These are phyloP conservation scores for Ormyrus nitidulus DNA, from an alignment of 2,888 invertebrate species.

Conservation along the genomic window DNA sequence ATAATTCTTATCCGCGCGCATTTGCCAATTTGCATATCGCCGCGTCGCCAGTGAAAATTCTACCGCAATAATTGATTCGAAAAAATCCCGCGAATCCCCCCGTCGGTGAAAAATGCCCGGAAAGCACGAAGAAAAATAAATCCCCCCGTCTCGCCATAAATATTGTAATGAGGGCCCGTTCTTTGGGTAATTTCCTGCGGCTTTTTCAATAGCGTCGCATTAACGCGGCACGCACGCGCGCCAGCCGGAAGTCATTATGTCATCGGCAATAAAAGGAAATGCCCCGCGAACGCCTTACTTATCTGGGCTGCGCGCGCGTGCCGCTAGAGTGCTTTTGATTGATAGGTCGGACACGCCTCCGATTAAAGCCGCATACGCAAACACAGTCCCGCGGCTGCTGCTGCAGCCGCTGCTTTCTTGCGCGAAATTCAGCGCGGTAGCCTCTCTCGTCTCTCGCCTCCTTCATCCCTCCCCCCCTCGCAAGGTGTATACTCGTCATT, in stretches of 20 bases:
- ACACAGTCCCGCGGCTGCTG: too few relatives aligned
- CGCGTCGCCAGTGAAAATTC: constrained; percentile 2
- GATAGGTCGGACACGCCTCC: constrained; percentile 35
- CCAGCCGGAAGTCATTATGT: constrained; percentile 46
- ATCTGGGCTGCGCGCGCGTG: background rate
- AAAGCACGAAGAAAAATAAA: background rate
- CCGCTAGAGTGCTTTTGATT: constrained; percentile 13
- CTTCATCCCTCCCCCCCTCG: too few relatives aligned
- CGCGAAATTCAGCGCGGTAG: too few relatives aligned
- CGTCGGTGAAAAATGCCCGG: background rate
- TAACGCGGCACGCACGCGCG: background rate
- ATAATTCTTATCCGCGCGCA: too few relatives aligned
- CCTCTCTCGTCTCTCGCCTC: too few relatives aligned
- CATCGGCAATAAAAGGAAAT: constrained; percentile 40
- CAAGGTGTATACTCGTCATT: too few relatives aligned
- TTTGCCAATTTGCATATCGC: too few relatives aligned
- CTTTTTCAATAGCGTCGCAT: constrained; percentile 30
- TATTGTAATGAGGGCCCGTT: constrained; percentile 34
- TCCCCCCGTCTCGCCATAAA: background rate
- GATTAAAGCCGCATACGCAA: constrained; percentile 24
- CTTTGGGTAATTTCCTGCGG: constrained; percentile 36
- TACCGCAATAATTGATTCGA: background rate
- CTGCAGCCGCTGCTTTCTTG: too few relatives aligned
- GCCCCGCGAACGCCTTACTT: constrained; percentile 17
- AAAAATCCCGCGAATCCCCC: background rate